Evolutionary conservation across 2,888 invertebrate genomes (phyloP), one percentile per base, ranked within the genome.

Genomic region (Cerastis leucographa): DNA sequence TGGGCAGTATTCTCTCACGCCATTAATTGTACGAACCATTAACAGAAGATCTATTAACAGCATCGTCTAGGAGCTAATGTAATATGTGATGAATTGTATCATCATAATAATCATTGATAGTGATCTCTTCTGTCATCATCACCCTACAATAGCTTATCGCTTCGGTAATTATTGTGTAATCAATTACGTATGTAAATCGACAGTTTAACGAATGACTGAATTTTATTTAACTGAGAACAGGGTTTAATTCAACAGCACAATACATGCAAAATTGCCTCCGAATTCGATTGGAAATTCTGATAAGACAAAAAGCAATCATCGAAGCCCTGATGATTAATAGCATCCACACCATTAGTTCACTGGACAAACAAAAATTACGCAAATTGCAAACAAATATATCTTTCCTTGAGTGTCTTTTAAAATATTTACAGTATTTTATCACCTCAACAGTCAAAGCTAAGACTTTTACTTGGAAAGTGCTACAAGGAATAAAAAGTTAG

Each of bases 401-500:
- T 54, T 62, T 76, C 14, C 66, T 25, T 14, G 22, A 65, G 35
- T 70, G 44, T 42, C 29, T 65, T 65, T 69, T 65, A 71, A 74
- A 83, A 78, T 78, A 75, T 81, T 76, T 61, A 76, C 75, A 67
- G 40, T 71, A 76, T 71, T 71, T 82, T 83, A 81, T 73, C 64
- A 81, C 71, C 49, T 42, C 66, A 70, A 65, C 35, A 83, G 87
- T 78, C 86, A 87, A 85, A 86, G 86, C 74, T 17, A n/a, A 74
- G 40, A 82, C 82, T 86, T 84, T 87, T 82, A 83, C 82, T 85
- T 86, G 59, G 86, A 87, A 85, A 84, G 83, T 80, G 73, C 81
- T 81, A 56, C 54, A 42, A 80, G 72, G 75, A 78, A 80, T 77
- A 75, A 83, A 87, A 85, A 74, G 65, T 59, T 29, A 74, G 82